Percentiles rank a stretch among this genome's conserved stretches.
These are phyloP conservation scores for Plebejus anna DNA, from an alignment of 2,888 invertebrate species.

Conservation along the genomic window DNA sequence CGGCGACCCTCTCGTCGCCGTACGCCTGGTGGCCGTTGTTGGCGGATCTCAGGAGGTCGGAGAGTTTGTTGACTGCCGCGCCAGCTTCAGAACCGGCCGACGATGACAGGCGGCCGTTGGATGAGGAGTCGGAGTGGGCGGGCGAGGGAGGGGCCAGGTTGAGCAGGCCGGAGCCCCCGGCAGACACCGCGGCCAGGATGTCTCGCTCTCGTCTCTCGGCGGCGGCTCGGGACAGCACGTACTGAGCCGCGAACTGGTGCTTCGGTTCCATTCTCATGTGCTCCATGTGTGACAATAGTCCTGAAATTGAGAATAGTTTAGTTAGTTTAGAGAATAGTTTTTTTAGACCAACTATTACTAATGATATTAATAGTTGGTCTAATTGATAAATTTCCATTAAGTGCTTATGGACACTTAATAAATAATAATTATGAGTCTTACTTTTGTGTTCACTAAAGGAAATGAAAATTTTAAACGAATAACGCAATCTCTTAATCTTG, in stretches of 20 bases:
- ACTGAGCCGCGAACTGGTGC: slow-evolving; percentile 97
- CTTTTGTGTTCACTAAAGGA: background rate
- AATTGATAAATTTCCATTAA: slow-evolving; percentile 6
- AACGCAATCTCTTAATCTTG: background rate
- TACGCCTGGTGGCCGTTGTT: slow-evolving; percentile 84
- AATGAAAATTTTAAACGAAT: background rate
- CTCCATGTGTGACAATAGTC: slow-evolving; percentile 95
- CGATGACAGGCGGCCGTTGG: slow-evolving; percentile 89
- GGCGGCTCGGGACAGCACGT: slow-evolving; percentile 93
- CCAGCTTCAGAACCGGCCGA: slow-evolving; percentile 89
- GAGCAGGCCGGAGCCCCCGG: slow-evolving; percentile 82
- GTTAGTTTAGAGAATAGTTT: background rate
- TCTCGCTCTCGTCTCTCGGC: slow-evolving; percentile 94
- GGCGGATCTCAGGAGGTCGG: slow-evolving; percentile 80
- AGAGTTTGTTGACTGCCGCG: slow-evolving; percentile 80
- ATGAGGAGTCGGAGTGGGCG: slow-evolving; percentile 92
- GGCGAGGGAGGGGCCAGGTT: slow-evolving; percentile 91
- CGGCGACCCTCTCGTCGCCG: slow-evolving; percentile 84
- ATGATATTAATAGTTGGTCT: background rate
- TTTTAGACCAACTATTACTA: background rate
- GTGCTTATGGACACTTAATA: background rate
- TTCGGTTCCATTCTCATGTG: slow-evolving; percentile 98
- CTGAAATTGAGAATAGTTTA: slow-evolving; percentile 70
- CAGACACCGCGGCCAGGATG: slow-evolving; percentile 84
- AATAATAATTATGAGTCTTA: background rate